Evolutionary conservation across 2,888 invertebrate genomes (phyloP), one percentile per base, ranked within the genome.

Genomic region (Archaeoteleia sp.): DNA sequence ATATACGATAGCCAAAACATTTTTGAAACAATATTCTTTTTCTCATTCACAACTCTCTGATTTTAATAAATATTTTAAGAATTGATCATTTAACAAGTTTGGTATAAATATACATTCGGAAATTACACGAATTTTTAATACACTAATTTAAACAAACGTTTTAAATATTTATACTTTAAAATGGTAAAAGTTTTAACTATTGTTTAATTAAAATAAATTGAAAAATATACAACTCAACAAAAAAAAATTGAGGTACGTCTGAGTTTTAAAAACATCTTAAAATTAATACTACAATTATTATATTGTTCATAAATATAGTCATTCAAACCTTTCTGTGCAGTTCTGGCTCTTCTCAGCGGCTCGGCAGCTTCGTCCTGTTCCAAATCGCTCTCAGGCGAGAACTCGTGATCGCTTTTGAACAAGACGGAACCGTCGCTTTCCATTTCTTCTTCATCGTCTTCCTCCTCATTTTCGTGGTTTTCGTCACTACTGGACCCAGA

Each of bases 371-470:
- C 91, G 51, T 91, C 91, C 29, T 90, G 92, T 68, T 91, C 93
- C 25, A 93, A 84, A 78, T 96, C 96, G 0, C 95, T 95, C 80
- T 96, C 96, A 0, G 95, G 95, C 0, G 95, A 95, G 84, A 96
- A 96, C 85, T 97, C 97, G 78, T 96, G 96, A 83, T 96, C 96
- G 0, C 95, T 95, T 80, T 91, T 92, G 74, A 91, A 90, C 0
- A 90, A 83, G 0, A 84, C 32, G 0, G 81, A 83, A 6, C 84
- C 86, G 51, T 86, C 82, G 71, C 87, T 85, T 72, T 87, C 84
- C 54, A 86, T 82, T 67, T 87, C 84, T 71, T 87, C 83, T 61
- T 85, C 86, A 2, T 86, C 86, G 0, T 87, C 87, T 17, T 87
- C 87, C 2, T 86, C 86, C 9, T 87, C 86, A 13, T 79, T 78